Evolutionary conservation across 2,797 vertebrate genomes (phyloP), one percentile per base, ranked within the genome.

Genomic region (Crax fasciolata): DNA sequence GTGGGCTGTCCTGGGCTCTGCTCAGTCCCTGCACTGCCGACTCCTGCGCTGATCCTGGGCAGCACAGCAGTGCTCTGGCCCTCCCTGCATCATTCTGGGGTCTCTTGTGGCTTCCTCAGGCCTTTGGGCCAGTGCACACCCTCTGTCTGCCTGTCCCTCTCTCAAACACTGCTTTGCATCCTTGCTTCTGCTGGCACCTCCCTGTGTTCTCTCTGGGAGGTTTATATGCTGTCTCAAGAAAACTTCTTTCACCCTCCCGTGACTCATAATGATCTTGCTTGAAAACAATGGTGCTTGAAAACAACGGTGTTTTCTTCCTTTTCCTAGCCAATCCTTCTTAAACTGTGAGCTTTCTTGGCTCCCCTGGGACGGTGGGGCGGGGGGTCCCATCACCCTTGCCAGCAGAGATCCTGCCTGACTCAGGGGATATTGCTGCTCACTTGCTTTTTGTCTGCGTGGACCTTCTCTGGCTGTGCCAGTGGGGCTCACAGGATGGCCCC

Each of bases 301-400:
- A 35, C 43, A 38, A 15, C 28, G 72, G 91, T 62, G 10, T 48
- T 91, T 80, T 80, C 14, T 93, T 93, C 39, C 55, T 18, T 84
- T 77, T 74, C 58, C 61, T 61, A 35, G 21, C 81, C 89, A 96
- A 94, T 90, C 74, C 51, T 75, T 90, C 81, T 95, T 89, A 76
- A 95, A 55, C 15, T 41, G 41, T 66, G 32, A 84, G 48, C 41
- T 79, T 89, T 92, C 52, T 84, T 54, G 6, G 18, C 23, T 90
- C 4, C 30, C n/a, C 20, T 30, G 48, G 59, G 72, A 38, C 24
- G 71, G 44, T 1, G 0, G 65, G 44, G 27, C 0, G 1, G 70
- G n/a, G 24, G 10, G 52, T 9, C 6, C 35, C 17, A 30, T 54
- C 16, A 54, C 16, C 52, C 52, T 28, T 2, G 52, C 52, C 18